A percentile compares a stretch with the other conserved stretches of the same genome.
phyloP scores from a whole-genome alignment of 2,888 invertebrate genomes.

The Macaria liturata region DNA sequence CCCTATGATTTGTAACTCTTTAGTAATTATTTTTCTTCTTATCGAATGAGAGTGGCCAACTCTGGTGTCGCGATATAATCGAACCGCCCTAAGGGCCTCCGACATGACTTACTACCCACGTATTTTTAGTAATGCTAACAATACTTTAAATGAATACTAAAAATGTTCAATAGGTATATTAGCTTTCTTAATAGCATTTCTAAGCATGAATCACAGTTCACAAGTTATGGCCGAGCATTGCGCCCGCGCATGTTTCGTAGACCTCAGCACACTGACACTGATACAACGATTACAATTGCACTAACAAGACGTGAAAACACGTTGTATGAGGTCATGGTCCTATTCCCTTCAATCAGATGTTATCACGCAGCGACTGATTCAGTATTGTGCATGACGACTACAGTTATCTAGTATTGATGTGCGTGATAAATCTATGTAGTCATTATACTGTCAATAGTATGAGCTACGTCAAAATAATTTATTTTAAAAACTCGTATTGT shows the following conservation, averaged over 20 bases:
- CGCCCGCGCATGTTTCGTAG: constrained; percentile 1
- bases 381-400: constrained; percentile 47
- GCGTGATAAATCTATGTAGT: constrained; percentile 29
- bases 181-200: constrained; percentile 9
- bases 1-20: constrained; percentile 19
- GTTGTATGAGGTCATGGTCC: constrained; percentile 53
- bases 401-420: constrained; percentile 39
- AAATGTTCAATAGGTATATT: not conserved
- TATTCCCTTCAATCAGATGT: constrained; percentile 49
- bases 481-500: constrained; percentile 24
- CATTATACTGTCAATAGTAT: constrained; percentile 5
- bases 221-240: constrained; percentile 6
- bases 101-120: no score
- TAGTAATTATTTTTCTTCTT: no score
- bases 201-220: constrained; percentile 3
- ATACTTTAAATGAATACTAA: constrained; percentile 6
- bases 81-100: no score
- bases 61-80: no score
- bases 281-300: constrained; percentile 54
- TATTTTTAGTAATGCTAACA: constrained; percentile 19
- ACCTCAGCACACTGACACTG: constrained; percentile 34
- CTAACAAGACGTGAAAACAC: constrained; percentile 61
- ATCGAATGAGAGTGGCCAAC: no score
- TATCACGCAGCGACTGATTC: constrained; percentile 46
- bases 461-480: constrained; percentile 20